These are phyloP conservation scores for Trididemnum miniatum DNA, from an alignment of 23 tunicate species.

Conservation along the genomic window DNA sequence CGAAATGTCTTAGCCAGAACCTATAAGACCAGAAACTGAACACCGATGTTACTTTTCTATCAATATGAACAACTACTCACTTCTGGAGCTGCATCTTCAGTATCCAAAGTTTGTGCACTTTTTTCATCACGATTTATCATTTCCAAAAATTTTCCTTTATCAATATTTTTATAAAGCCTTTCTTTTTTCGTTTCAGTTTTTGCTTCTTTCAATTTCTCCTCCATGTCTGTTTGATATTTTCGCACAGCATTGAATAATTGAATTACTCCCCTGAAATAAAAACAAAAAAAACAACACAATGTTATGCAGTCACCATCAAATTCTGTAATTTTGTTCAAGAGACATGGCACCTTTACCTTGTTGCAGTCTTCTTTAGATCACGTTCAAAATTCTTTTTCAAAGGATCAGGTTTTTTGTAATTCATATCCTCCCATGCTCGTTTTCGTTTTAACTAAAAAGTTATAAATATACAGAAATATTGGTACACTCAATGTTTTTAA, in stretches of 20 bases:
- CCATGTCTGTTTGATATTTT: conserved; percentile 66
- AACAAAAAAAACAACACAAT: not conserved
- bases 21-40: too few species aligned
- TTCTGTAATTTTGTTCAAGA: too few species aligned
- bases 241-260: conserved; percentile 79
- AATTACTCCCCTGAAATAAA: conserved; percentile 67
- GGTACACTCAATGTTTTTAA: too few species aligned
- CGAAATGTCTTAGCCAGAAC: too few species aligned
- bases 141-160: conserved; percentile 61
- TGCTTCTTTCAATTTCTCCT: conserved; percentile 63
- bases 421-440: conserved; percentile 78
- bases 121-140: conserved; percentile 46
- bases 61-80: too few species aligned
- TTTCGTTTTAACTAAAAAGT: conserved; percentile 52
- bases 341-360: too few species aligned
- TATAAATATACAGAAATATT: too few species aligned
- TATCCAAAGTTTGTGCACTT: too few species aligned
- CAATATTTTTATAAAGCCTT: conserved; percentile 47
- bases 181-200: conserved; percentile 78
- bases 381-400: conserved; percentile 68
- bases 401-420: conserved; percentile 42
- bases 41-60: too few species aligned
- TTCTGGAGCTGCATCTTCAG: too few species aligned
- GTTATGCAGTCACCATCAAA: too few species aligned
- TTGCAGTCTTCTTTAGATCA: conserved; percentile 59